Conservation (phyloP, 2,888 invertebrate genomes). For the Tipula unca region DNA sequence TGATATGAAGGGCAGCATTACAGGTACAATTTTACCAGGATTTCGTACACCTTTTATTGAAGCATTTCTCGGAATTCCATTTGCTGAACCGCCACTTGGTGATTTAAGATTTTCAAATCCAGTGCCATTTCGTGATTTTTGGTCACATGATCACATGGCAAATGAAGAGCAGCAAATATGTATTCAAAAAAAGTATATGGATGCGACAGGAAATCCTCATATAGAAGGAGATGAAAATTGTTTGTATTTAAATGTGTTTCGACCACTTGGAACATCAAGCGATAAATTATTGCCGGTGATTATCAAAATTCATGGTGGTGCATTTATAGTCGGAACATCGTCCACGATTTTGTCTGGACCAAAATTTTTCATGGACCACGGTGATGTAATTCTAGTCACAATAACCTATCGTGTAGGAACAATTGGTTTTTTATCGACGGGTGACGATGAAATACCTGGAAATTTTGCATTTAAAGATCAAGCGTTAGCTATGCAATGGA, state of each 20-base stretch:
- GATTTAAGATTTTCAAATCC: slow-evolving; percentile 47
- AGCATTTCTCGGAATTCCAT: slow-evolving; percentile 70
- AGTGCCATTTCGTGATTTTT: background rate
- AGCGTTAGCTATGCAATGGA: slow-evolving; percentile 41
- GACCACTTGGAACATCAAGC: slow-evolving; percentile 27
- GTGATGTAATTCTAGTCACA: slow-evolving; percentile 38
- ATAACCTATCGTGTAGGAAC: slow-evolving; percentile 37
- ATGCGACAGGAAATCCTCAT: slow-evolving; percentile 17
- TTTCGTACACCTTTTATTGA: slow-evolving; percentile 63
- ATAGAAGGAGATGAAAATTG: slow-evolving; percentile 37
- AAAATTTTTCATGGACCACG: slow-evolving; percentile 32
- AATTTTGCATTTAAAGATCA: slow-evolving; percentile 41
- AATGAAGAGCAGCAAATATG: slow-evolving; percentile 31
- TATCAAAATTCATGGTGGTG: slow-evolving; percentile 41
- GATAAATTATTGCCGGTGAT: slow-evolving; percentile 34
- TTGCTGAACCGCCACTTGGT: slow-evolving; percentile 61
- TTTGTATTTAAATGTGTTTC: slow-evolving; percentile 37
- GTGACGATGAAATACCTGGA: slow-evolving; percentile 35
- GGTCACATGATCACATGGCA: background rate
- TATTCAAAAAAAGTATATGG: slow-evolving; percentile 31
- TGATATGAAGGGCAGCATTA: background rate
- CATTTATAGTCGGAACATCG: slow-evolving; percentile 32
- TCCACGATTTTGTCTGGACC: slow-evolving; percentile 29
- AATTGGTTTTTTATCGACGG: slow-evolving; percentile 38
- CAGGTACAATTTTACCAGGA: background rate